Evolutionary conservation across 1,140 invertebrate genomes (phyloP).

Genomic region (Asobara japonica): DNA sequence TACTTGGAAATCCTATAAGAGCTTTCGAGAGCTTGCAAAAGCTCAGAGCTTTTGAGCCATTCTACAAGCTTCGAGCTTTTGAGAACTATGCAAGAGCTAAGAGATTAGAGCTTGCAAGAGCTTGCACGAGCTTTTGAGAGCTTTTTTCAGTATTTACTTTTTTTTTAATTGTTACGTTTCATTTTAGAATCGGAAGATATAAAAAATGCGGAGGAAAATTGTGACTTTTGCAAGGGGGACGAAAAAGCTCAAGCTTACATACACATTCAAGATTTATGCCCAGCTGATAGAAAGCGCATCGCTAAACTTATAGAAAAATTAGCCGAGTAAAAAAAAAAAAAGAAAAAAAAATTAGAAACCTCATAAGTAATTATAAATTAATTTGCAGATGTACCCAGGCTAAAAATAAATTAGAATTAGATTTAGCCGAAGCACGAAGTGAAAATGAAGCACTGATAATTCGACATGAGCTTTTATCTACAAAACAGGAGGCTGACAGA

Average conservation of each 20-base stretch:
- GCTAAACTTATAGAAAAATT: slow-evolving; percentile 47
- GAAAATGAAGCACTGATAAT: slow-evolving; percentile 45
- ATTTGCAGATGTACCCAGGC: slow-evolving; percentile 43
- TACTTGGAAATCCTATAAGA: too few relatives aligned
- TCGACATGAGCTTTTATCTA: slow-evolving; percentile 37
- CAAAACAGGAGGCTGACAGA: slow-evolving; percentile 43
- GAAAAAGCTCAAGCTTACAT: slow-evolving; percentile 27
- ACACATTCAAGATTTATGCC: slow-evolving; percentile 50
- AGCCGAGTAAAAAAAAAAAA: slow-evolving; percentile 38
- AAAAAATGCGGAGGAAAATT: slow-evolving; percentile 33
- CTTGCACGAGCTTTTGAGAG: not conserved
- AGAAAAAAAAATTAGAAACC: not conserved
- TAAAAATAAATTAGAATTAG: slow-evolving; percentile 40
- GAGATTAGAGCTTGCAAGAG: not conserved
- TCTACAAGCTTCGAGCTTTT: too few relatives aligned
- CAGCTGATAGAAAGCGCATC: slow-evolving; percentile 48
- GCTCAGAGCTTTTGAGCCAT: too few relatives aligned
- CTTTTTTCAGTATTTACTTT: not conserved
- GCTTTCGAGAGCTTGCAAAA: too few relatives aligned
- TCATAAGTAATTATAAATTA: not conserved
- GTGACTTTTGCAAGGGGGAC: slow-evolving; percentile 42
- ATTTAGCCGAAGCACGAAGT: slow-evolving; percentile 34
- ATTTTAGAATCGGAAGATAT: slow-evolving; percentile 39
- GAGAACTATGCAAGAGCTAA: too few relatives aligned
- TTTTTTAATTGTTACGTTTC: too few relatives aligned